These are phyloP conservation scores for Amphipyra berbera DNA, from an alignment of 2,888 invertebrate species.

Conservation along the genomic window DNA sequence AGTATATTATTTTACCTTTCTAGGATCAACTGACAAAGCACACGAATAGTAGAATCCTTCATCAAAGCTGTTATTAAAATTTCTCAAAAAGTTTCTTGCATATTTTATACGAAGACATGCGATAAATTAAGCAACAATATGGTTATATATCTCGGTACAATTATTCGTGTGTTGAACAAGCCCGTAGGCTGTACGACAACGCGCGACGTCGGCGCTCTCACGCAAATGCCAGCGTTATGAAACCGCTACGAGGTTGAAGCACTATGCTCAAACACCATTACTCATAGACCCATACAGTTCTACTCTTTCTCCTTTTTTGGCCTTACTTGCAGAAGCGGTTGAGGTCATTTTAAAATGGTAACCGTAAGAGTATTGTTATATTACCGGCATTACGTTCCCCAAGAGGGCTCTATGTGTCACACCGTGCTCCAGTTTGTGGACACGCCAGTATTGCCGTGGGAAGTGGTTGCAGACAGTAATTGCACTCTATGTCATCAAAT, in stretches of 20 bases:
- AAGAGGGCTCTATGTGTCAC: constrained; percentile 80
- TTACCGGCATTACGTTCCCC: constrained; percentile 75
- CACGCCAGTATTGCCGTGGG: constrained; percentile 77
- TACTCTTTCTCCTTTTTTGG: constrained; percentile 45
- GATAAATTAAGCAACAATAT: constrained; percentile 50
- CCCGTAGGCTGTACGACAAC: constrained; percentile 70
- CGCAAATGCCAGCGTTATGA: constrained; percentile 80
- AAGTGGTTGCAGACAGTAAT: constrained; percentile 79
- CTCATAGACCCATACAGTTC: constrained; percentile 62
- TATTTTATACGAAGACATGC: constrained; percentile 42
- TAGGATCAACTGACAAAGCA: not conserved
- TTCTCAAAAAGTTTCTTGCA: constrained; percentile 15
- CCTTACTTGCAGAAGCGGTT: constrained; percentile 48
- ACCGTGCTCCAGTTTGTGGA: constrained; percentile 78
- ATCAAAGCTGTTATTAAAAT: constrained; percentile 5
- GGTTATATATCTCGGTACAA: constrained; percentile 46
- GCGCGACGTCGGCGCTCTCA: constrained; percentile 71
- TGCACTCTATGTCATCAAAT: constrained; percentile 58
- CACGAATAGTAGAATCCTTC: not conserved
- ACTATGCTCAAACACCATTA: constrained; percentile 63
- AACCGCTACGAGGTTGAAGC: constrained; percentile 70
- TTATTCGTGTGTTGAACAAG: constrained; percentile 63
- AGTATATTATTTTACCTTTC: not conserved
- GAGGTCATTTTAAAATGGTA: constrained; percentile 68
- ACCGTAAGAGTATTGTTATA: constrained; percentile 69